Evolutionary conservation across 2,797 vertebrate species (phyloP), one percentile per base, ranked within the genome.

Genomic region (Propithecus deckenii): DNA sequence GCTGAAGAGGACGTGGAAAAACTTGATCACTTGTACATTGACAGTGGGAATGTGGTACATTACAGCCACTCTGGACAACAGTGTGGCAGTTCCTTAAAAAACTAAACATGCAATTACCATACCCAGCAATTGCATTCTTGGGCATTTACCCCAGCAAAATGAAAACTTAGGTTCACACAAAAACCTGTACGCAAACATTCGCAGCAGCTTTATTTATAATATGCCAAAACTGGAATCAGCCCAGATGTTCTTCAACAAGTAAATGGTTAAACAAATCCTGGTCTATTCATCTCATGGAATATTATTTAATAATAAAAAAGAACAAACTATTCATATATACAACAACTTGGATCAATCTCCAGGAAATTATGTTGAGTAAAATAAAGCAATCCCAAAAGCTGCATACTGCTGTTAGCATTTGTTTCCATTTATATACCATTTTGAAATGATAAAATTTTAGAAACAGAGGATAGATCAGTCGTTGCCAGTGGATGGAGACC

Each of bases 41-140:
- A 35, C 71, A 20, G 43, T n/a, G 25, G 80, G 71, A 72, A 57
- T 3, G 3, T 11, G 18, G 57, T 48, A 67, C n/a, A 46, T 18
- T 35, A 43, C 14, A 81, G 84, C 1, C 52, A 46, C 80, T 78
- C 86, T 67, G 76, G 63, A 86, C 89, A 69, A 59, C 5, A 74
- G 72, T 46, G 52, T 30, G 43, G 78, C 55, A 74, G 30, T 23
- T 78, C 52, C 72, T 85, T 86, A 67, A 84, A 52, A 86, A 78
- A 61, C 48, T 55, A 92, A 94, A 89, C 63, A 75, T 90, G 57
- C n/a, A 91, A 76, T 84, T 88, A 96, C 81, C 59, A 91, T 38
- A 80, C 43, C 38, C 76, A 50, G 71, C 30, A 88, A 85, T 85
- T 91, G 52, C 57, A 79, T n/a, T 72, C 25, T 50, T 65, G 87